Evolutionary conservation across 2,113 vertebrate genomes (phyloP).

Genomic region (Larimichthys crocea): DNA sequence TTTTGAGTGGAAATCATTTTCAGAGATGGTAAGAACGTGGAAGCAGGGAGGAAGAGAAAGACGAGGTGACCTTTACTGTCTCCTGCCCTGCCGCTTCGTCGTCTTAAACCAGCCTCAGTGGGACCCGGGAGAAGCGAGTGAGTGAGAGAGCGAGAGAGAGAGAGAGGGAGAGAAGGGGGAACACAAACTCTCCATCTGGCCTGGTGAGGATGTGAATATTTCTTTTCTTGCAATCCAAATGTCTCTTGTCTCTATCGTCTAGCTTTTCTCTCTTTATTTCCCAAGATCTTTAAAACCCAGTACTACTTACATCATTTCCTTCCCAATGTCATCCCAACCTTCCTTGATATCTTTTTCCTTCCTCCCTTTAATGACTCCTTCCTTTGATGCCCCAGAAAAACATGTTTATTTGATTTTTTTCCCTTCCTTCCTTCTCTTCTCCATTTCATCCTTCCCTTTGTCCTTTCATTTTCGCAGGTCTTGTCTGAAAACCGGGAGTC

Average conservation of each 20-base stretch:
- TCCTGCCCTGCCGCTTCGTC: constrained; percentile 55
- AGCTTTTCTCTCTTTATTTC: constrained; percentile 16
- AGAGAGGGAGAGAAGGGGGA: constrained; percentile 7
- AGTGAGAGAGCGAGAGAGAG: constrained; percentile 5
- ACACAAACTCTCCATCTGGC: constrained; percentile 40
- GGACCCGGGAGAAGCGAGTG: constrained; percentile 45
- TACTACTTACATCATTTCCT: constrained; percentile 19
- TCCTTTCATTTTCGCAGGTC: constrained; percentile 19
- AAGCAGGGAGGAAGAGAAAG: constrained; percentile 37
- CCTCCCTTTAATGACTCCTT: neutral
- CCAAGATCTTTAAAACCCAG: constrained; percentile 28
- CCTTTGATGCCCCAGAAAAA: constrained; percentile 7
- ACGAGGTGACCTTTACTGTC: constrained; percentile 73
- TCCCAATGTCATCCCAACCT: neutral
- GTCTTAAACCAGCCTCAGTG: constrained; percentile 53
- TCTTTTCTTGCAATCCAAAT: constrained; percentile 37
- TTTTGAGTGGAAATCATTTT: constrained; percentile 69
- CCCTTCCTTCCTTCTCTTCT: neutral
- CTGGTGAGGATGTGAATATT: constrained; percentile 34
- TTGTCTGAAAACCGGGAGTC: constrained; percentile 18
- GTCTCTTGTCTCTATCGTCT: neutral
- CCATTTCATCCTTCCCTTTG: neutral
- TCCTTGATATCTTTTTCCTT: constrained; percentile 5
- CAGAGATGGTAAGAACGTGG: constrained; percentile 42
- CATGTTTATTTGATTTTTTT: neutral